phyloP scores from a whole-genome alignment of 2,113 vertebrate species.

The Pseudopipra pipra region DNA sequence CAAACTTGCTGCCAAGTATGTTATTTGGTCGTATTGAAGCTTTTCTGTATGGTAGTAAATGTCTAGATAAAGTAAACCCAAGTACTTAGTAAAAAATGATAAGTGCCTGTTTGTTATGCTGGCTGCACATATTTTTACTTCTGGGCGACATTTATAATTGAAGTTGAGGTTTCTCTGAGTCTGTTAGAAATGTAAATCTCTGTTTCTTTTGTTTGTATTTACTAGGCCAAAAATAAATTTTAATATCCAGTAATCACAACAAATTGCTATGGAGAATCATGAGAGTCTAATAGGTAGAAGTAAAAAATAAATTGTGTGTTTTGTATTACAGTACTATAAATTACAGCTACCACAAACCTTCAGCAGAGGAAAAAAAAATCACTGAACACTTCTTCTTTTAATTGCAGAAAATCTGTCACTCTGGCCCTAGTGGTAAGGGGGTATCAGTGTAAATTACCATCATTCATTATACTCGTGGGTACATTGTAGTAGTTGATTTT shows the following conservation, averaged over 20 bases:
- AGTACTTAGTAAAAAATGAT: neutral
- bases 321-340: neutral
- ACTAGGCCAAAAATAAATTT: neutral
- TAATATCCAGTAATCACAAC: neutral
- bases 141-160: neutral
- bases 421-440: neutral
- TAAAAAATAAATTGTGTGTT: neutral
- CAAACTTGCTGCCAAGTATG: constrained; percentile 73
- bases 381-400: neutral
- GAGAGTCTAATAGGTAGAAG: neutral
- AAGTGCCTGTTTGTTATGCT: neutral
- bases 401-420: neutral
- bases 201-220: constrained; percentile 10
- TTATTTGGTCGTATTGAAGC: neutral
- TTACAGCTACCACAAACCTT: neutral
- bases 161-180: neutral
- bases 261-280: neutral
- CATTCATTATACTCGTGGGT: neutral
- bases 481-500: neutral
- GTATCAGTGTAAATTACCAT: neutral
- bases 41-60: neutral
- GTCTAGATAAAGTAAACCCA: neutral
- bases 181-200: neutral
- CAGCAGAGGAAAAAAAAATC: neutral
- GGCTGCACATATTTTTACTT: neutral